These are phyloP conservation scores for Balaeniceps rex DNA, from an alignment of 2,113 vertebrate species.

Conservation along the genomic window DNA sequence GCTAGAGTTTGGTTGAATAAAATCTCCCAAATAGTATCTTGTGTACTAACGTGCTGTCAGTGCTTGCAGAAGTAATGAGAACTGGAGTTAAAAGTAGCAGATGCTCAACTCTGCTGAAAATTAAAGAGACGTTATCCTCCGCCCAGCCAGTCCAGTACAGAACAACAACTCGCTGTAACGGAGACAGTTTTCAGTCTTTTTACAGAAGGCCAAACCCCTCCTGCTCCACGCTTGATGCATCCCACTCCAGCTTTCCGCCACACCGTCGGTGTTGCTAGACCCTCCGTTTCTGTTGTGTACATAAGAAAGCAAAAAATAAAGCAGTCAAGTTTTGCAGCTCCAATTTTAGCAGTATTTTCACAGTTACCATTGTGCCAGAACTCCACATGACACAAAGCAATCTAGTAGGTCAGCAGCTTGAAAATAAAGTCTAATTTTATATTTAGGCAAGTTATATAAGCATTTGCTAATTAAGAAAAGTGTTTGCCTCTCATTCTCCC, in stretches of 20 bases:
- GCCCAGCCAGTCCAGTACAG: not conserved
- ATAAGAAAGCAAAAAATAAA: slow-evolving; percentile 54
- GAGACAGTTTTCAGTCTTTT: not conserved
- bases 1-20: not conserved
- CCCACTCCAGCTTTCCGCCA: not conserved
- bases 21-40: not conserved
- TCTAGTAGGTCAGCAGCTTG: slow-evolving; percentile 65
- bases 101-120: not conserved
- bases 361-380: slow-evolving; percentile 60
- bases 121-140: not conserved
- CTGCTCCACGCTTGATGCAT: not conserved
- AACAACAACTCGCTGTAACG: not conserved
- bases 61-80: not conserved
- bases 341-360: slow-evolving; percentile 66
- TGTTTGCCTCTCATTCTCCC: slow-evolving; percentile 26
- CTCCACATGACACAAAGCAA: slow-evolving; percentile 63
- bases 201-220: not conserved
- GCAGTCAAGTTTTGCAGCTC: slow-evolving; percentile 24
- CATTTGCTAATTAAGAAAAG: slow-evolving; percentile 69
- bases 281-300: not conserved
- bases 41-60: not conserved
- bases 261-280: not conserved
- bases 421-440: slow-evolving; percentile 72
- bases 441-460: slow-evolving; percentile 52
- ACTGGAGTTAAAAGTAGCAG: not conserved